Base-by-base conservation (phyloP, 2,113 vertebrate genomes). In the Sphyrna mokarran region DNA sequence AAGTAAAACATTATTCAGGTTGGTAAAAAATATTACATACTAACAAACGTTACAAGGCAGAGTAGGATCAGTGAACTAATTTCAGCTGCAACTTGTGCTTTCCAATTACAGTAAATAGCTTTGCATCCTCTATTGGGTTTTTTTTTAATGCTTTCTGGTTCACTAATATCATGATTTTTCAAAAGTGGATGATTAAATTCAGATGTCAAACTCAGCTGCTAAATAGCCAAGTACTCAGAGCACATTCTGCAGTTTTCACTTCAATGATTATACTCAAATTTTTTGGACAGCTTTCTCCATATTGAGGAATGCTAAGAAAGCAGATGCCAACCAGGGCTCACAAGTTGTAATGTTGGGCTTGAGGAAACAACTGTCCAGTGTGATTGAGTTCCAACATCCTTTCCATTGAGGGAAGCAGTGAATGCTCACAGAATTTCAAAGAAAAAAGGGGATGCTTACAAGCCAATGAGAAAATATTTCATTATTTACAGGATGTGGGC, bases 111-210 rank as follows among this genome's bases (percentile, higher is more conserved):
- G 11, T 33, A 89, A 26, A 33, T 26, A 9, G 2, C 48, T 58
- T 90, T 90, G 48, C 58, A 90, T 22, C 87, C 33, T 61, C 87
- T 61, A 33, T 61, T 90, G 22, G 10, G 0, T n/a, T 90, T 29
- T 29, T 29, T 29, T 61, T 61, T 58, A 90, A 29, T 61, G 37
- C 87, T 90, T 90, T 90, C 2, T 20, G 43, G 43, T 48, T 13
- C 23, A 54, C 54, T 58, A 54, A 54, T 54, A 33, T 90, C 87
- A 90, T 26, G 20, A 90, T 16, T 90, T 23, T 58, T 90, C 11
- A 33, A 63, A 90, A 90, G 22, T 90, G 29, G 20, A 90, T 61
- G 23, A 90, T 90, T 90, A 90, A 90, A 61, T 33, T 90, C 87
- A 90, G 26, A 58, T 58, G n/a, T 29, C 48, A 58, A 90, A 61